Conservation (phyloP, 2,888 invertebrate species). For the Xestia ashworthii region DNA sequence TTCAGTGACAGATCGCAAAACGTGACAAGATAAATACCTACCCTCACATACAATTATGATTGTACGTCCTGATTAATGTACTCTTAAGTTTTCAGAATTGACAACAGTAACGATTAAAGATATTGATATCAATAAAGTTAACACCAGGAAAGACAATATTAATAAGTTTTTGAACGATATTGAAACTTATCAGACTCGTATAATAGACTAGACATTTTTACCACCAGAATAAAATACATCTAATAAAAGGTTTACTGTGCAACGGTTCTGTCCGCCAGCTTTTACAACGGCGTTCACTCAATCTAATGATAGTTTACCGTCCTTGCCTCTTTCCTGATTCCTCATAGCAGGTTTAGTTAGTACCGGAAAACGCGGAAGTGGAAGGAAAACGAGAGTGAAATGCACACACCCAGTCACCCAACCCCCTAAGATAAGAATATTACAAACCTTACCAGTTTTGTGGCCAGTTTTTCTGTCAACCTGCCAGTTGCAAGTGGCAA, state of each 20-base stretch:
- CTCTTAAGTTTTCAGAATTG: not conserved
- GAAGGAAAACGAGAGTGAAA: slow-evolving; percentile 78
- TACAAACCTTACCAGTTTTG: slow-evolving; percentile 53
- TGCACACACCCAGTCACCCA: slow-evolving; percentile 68
- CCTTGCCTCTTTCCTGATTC: slow-evolving; percentile 77
- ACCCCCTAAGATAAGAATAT: slow-evolving; percentile 59
- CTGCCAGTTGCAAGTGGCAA: slow-evolving; percentile 57
- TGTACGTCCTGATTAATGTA: slow-evolving; percentile 12
- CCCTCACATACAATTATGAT: slow-evolving; percentile 12
- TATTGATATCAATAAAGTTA: not conserved
- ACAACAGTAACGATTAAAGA: not conserved
- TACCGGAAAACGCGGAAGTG: slow-evolving; percentile 78
- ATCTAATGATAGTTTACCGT: slow-evolving; percentile 73
- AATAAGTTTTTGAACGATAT: not conserved
- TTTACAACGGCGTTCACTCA: slow-evolving; percentile 37
- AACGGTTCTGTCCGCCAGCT: slow-evolving; percentile 42
- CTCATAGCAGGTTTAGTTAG: slow-evolving; percentile 68
- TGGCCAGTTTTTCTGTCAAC: slow-evolving; percentile 49
- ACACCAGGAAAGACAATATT: not conserved
- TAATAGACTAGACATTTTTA: slow-evolving; percentile 7
- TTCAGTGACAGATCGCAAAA: slow-evolving; percentile 9
- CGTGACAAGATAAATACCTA: slow-evolving; percentile 8
- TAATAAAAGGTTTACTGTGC: slow-evolving; percentile 34
- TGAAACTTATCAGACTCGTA: not conserved
- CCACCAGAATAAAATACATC: slow-evolving; percentile 12